phyloP scores from a whole-genome alignment of 2,888 invertebrate species.

The Silvanus unidentatus region DNA sequence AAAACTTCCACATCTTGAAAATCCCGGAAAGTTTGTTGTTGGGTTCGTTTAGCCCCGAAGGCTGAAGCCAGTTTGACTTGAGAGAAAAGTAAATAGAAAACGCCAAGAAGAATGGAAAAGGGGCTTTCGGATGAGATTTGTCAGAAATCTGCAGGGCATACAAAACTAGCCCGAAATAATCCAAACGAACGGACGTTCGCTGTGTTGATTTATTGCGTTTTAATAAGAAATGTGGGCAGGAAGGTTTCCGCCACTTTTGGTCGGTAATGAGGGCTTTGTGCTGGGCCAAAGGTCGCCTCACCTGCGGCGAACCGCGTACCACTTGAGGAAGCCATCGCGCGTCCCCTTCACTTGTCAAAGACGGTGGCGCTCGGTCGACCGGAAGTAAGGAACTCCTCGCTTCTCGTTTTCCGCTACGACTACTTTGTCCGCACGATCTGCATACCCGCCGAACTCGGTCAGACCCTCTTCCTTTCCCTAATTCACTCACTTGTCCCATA shows the following conservation, averaged over 20 bases:
- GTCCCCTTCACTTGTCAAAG: constrained; percentile 25
- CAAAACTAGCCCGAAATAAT: constrained; percentile 35
- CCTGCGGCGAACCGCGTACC: constrained; percentile 29
- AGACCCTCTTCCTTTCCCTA: constrained; percentile 4
- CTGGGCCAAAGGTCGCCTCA: constrained; percentile 6
- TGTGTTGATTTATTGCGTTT: too few species aligned
- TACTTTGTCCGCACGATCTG: constrained; percentile 32
- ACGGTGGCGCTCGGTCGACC: constrained; percentile 26
- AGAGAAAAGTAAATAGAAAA: constrained; percentile 37
- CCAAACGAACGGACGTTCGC: constrained; percentile 27
- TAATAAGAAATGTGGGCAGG: background rate
- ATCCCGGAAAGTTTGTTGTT: constrained; percentile 24
- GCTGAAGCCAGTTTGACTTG: constrained; percentile 14
- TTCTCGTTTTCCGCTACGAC: constrained; percentile 27
- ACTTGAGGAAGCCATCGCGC: constrained; percentile 6
- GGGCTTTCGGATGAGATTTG: constrained; percentile 36
- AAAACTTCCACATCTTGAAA: constrained; percentile 23
- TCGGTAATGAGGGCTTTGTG: background rate
- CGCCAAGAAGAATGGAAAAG: constrained; percentile 34
- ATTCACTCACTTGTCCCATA: too few species aligned
- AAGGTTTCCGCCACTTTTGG: too few species aligned
- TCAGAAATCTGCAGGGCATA: constrained; percentile 36
- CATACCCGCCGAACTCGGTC: constrained; percentile 21
- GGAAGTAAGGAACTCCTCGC: constrained; percentile 35
- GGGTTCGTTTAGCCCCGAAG: constrained; percentile 20